Conservation (phyloP, 2,888 invertebrate species). For the Polydrusus cervinus region DNA sequence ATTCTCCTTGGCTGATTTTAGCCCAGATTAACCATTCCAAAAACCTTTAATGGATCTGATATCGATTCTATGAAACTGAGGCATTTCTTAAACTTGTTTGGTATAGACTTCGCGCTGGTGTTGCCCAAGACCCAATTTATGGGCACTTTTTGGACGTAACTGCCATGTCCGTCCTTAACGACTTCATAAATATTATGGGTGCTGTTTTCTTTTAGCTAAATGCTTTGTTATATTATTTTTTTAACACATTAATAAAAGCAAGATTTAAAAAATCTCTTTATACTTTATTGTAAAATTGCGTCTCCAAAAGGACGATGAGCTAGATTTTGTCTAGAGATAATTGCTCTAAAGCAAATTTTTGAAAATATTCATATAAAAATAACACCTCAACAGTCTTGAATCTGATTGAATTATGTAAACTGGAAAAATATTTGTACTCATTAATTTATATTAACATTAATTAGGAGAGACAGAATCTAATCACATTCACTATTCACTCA, state of each 20-base stretch:
- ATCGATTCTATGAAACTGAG: not conserved
- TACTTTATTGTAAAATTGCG: too few species aligned
- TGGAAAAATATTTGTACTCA: not conserved
- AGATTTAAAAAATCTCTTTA: too few species aligned
- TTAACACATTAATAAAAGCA: too few species aligned
- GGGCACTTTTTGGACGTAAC: not conserved
- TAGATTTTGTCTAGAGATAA: too few species aligned
- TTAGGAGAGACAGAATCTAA: slow-evolving; percentile 8
- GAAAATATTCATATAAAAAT: too few species aligned
- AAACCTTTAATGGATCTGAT: not conserved
- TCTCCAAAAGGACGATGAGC: too few species aligned
- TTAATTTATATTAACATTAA: slow-evolving; percentile 4
- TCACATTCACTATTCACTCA: not conserved
- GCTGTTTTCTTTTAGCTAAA: too few species aligned
- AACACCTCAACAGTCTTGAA: too few species aligned
- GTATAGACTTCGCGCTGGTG: not conserved
- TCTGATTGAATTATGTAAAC: not conserved
- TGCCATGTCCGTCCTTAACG: too few species aligned
- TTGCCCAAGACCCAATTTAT: not conserved
- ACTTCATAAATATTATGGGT: too few species aligned
- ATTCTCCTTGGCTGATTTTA: not conserved
- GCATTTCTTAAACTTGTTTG: not conserved
- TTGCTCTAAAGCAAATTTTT: too few species aligned
- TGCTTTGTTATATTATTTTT: too few species aligned
- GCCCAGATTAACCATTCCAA: not conserved